phyloP scores from a whole-genome alignment of 1,140 invertebrate genomes.

The Berghia stephanieae region DNA sequence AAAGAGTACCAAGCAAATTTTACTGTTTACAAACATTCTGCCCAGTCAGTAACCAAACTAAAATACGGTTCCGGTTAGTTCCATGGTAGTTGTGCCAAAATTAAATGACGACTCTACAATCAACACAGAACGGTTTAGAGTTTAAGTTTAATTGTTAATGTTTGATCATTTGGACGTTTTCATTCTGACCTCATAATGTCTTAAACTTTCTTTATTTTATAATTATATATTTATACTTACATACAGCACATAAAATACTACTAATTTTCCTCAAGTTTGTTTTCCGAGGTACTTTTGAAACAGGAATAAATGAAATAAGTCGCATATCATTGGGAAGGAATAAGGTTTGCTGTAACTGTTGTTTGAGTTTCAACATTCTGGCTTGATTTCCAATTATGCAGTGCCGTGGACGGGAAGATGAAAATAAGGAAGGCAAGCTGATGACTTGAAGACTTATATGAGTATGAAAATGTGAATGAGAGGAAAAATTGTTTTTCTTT shows the following conservation, averaged over 20 bases:
- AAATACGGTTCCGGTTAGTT: background rate
- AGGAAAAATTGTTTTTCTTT: no score
- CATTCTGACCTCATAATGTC: background rate
- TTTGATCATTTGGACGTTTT: background rate
- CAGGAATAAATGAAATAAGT: conserved; percentile 82
- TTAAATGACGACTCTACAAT: background rate
- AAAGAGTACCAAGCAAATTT: no score
- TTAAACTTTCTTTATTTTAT: background rate
- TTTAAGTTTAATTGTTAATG: background rate
- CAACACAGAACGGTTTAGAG: background rate
- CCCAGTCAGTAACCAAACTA: no score
- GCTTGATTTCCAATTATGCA: no score
- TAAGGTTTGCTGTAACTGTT: conserved; percentile 81
- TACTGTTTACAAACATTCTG: no score
- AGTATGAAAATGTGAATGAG: no score
- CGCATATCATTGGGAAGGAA: conserved; percentile 83
- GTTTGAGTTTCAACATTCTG: no score
- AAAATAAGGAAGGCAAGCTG: no score
- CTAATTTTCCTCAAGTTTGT: conserved; percentile 79
- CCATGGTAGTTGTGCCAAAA: background rate
- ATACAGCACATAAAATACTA: conserved; percentile 82
- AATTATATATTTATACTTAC: conserved; percentile 63
- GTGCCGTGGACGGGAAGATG: no score
- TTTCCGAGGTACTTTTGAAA: conserved; percentile 77
- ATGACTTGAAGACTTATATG: no score